A percentile compares a stretch with the other conserved stretches of the same genome.
These are phyloP conservation scores for Blennius ocellaris DNA, from an alignment of 2,113 vertebrate species.

Conservation along the genomic window DNA sequence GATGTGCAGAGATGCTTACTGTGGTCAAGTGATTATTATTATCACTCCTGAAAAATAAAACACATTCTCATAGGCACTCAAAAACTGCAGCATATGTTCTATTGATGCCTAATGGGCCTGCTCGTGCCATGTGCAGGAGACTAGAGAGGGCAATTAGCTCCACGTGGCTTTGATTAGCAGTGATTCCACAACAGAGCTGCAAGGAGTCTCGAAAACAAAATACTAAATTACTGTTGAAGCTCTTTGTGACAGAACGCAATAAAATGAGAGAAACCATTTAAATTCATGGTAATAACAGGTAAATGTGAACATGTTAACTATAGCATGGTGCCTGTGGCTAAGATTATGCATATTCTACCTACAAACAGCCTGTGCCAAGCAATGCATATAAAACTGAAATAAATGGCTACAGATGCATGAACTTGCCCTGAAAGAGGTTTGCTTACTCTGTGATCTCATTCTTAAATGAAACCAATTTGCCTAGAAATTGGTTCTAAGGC, in stretches of 20 bases:
- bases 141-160: constrained; percentile 72
- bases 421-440: constrained; percentile 83
- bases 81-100: constrained; percentile 63
- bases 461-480: constrained; percentile 89
- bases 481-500: constrained; percentile 88
- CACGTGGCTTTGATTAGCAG: constrained; percentile 73
- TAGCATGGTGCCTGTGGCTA: constrained; percentile 60
- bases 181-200: constrained; percentile 61
- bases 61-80: constrained; percentile 56
- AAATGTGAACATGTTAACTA: constrained; percentile 71
- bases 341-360: constrained; percentile 76
- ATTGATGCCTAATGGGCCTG: constrained; percentile 63
- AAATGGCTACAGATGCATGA: constrained; percentile 82
- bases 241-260: constrained; percentile 69
- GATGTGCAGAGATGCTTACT: constrained; percentile 36
- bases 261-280: constrained; percentile 60
- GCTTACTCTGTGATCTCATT: constrained; percentile 88
- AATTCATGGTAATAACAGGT: constrained; percentile 73
- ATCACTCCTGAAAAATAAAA: constrained; percentile 47
- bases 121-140: constrained; percentile 54
- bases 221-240: constrained; percentile 54
- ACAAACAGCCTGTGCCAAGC: constrained; percentile 71
- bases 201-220: constrained; percentile 66
- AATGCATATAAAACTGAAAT: constrained; percentile 80
- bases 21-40: constrained; percentile 55